Conservation (phyloP, 2,888 invertebrate genomes). For the Erpobdella octoculata region DNA sequence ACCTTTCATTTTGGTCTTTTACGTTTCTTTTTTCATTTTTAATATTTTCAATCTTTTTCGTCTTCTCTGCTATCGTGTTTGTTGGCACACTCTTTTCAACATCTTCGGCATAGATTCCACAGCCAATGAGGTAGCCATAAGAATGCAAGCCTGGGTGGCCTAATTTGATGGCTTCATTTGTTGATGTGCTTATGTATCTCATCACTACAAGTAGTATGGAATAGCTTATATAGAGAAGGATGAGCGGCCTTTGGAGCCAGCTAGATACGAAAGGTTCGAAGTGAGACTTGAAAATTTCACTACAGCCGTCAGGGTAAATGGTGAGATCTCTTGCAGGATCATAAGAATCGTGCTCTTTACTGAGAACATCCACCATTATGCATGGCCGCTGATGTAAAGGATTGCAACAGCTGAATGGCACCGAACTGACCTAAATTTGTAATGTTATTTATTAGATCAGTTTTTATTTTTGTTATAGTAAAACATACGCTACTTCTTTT, state of each 20-base stretch:
- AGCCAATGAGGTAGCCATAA: not conserved
- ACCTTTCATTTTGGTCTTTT: not conserved
- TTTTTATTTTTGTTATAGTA: too few species aligned
- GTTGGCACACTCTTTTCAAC: not conserved
- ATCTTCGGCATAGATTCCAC: not conserved
- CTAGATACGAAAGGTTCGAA: not conserved
- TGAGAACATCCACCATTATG: not conserved
- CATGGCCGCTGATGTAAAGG: not conserved
- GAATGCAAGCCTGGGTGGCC: not conserved
- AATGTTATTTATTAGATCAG: too few species aligned
- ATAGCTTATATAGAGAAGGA: too few species aligned
- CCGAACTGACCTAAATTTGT: too few species aligned
- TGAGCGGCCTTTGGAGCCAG: not conserved
- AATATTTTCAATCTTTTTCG: not conserved
- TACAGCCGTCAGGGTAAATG: not conserved
- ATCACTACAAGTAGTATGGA: too few species aligned
- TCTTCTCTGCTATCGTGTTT: not conserved
- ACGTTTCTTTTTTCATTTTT: not conserved
- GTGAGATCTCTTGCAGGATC: not conserved
- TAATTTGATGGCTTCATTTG: not conserved
- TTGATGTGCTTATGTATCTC: not conserved
- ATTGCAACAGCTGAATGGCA: constrained; percentile 19
- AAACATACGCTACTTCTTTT: too few species aligned
- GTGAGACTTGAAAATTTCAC: not conserved
- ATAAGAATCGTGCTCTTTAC: not conserved